Evolutionary conservation across 30 jellyfish, hydroid and myxozoan genomes (phyloP).

Genomic region (Aurelia aurita): DNA sequence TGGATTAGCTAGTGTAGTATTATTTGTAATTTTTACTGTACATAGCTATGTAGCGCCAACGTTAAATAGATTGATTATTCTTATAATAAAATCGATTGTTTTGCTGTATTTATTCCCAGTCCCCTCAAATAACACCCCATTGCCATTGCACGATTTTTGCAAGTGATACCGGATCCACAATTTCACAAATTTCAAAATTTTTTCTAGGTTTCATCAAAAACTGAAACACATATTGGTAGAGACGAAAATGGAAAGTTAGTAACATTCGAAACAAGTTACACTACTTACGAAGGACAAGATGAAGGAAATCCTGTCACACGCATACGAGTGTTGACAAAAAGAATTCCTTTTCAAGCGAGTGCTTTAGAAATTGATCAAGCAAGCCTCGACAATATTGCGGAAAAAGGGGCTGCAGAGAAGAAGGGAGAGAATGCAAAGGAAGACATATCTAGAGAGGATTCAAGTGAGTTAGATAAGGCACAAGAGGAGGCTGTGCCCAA

Average conservation of each 20-base stretch:
- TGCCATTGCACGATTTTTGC: too few relatives aligned
- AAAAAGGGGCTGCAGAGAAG: neutral
- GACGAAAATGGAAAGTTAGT: conserved; percentile 56
- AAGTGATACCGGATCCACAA: too few relatives aligned
- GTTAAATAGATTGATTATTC: too few relatives aligned
- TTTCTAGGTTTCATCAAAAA: conserved; percentile 22
- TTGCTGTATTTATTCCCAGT: too few relatives aligned
- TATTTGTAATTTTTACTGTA: too few relatives aligned
- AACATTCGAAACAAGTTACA: conserved; percentile 41
- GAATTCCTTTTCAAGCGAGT: conserved; percentile 35
- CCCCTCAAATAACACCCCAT: too few relatives aligned
- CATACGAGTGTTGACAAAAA: conserved; percentile 37
- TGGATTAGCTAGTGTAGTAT: too few relatives aligned
- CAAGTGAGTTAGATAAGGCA: neutral
- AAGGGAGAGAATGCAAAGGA: neutral
- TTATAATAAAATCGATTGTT: too few relatives aligned
- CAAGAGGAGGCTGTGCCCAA: neutral
- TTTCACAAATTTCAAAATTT: neutral
- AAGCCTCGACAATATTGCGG: neutral
- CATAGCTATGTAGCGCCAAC: too few relatives aligned
- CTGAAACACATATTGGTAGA: conserved; percentile 62
- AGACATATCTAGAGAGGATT: neutral
- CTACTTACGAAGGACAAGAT: conserved; percentile 14
- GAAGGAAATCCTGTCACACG: conserved; percentile 9
- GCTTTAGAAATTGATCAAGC: conserved; percentile 42